Evolutionary conservation across 1,140 invertebrate species (phyloP).

Genomic region (Bicyclus anynana): DNA sequence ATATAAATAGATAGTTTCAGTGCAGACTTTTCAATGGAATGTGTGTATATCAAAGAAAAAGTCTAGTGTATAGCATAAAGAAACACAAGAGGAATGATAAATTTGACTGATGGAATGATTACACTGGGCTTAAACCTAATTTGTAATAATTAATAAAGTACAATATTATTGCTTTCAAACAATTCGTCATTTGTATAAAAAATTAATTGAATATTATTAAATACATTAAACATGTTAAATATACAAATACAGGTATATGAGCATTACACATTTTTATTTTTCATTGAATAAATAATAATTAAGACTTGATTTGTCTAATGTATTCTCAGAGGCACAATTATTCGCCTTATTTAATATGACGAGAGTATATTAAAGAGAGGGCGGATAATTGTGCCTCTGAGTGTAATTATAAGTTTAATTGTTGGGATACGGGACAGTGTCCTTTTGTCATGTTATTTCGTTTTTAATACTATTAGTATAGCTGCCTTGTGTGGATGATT

Average conservation of each 20-base stretch:
- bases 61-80: background rate
- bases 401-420: no score
- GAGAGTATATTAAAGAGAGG: no score
- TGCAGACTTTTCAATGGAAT: background rate
- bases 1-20: background rate
- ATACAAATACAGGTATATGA: background rate
- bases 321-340: no score
- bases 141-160: background rate
- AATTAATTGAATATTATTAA: background rate
- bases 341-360: no score
- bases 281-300: background rate
- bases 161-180: background rate
- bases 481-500: no score
- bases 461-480: background rate
- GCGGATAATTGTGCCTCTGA: no score
- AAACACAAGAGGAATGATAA: slow-evolving; percentile 12
- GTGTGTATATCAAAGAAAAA: background rate
- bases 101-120: slow-evolving; percentile 14
- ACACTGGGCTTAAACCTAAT: slow-evolving; percentile 9
- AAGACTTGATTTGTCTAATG: background rate
- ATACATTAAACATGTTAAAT: background rate
- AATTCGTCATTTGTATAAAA: background rate
- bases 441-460: background rate
- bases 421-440: background rate
- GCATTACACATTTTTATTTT: background rate